Conservation (phyloP, 2,888 invertebrate species). For the Drosophila helvetica region DNA sequence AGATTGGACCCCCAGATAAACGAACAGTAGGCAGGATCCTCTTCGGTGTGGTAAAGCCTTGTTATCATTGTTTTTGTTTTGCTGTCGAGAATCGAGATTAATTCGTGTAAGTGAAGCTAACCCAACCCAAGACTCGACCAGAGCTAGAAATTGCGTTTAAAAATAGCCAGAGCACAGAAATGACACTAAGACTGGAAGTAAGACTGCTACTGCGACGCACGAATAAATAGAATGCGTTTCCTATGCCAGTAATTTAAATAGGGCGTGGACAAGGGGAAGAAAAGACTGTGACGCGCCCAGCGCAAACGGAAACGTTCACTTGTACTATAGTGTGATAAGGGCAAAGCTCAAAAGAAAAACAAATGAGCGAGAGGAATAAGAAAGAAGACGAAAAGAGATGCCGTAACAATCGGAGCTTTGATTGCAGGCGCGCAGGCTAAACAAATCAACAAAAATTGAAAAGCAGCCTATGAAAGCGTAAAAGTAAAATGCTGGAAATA, state of each 20-base stretch:
- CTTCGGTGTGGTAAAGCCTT: conserved; percentile 82
- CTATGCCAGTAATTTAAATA: conserved; percentile 59
- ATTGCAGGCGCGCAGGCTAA: conserved; percentile 55
- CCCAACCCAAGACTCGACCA: conserved; percentile 20
- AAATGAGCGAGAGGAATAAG: neutral
- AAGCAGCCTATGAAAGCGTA: conserved; percentile 43
- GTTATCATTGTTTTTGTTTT: conserved; percentile 79
- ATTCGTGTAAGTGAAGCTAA: conserved; percentile 62
- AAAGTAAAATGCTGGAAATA: conserved; percentile 72
- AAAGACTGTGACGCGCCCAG: conserved; percentile 34
- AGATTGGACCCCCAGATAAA: conserved; percentile 82
- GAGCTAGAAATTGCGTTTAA: conserved; percentile 23
- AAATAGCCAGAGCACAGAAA: conserved; percentile 11
- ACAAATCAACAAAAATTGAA: conserved; percentile 64
- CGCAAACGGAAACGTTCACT: conserved; percentile 73
- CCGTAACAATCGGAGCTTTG: conserved; percentile 67
- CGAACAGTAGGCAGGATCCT: conserved; percentile 83
- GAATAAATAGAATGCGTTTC: conserved; percentile 14
- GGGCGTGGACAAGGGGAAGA: neutral
- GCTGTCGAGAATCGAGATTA: conserved; percentile 41
- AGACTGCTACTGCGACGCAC: neutral
- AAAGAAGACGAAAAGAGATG: conserved; percentile 8
- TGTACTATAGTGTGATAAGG: conserved; percentile 56
- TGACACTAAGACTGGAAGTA: conserved; percentile 46
- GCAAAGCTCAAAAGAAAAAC: conserved; percentile 39